Percentiles rank a stretch among this genome's conserved stretches.
Evolutionary conservation across 2,888 invertebrate species (phyloP).

Genomic region (Amblyjoppa fuscipennis): DNA sequence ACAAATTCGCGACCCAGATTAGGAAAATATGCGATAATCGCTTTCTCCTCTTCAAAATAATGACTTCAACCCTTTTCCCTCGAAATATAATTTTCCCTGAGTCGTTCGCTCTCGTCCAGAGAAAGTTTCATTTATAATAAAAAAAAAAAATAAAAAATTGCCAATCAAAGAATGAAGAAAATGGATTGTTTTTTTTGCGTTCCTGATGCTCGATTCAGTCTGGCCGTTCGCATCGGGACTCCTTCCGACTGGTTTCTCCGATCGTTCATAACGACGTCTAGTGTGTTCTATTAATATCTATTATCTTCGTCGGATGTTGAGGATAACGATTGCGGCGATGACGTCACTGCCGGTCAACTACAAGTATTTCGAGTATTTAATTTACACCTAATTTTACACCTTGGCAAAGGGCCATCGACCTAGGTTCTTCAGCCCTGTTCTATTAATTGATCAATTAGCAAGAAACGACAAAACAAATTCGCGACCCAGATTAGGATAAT

Average conservation of each 20-base stretch:
- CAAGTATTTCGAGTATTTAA: slow-evolving; percentile 85
- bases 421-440: too few species aligned
- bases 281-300: slow-evolving; percentile 77
- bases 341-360: slow-evolving; percentile 84
- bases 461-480: too few species aligned
- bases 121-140: neutral
- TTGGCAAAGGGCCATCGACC: too few species aligned
- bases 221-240: neutral
- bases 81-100: too few species aligned
- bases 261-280: slow-evolving; percentile 35
- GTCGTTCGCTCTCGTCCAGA: too few species aligned
- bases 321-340: slow-evolving; percentile 75
- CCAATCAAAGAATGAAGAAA: neutral
- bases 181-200: neutral
- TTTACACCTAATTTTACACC: too few species aligned
- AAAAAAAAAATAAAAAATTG: neutral
- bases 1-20: too few species aligned
- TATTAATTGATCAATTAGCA: too few species aligned
- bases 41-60: too few species aligned
- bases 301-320: slow-evolving; percentile 80
- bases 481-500: too few species aligned
- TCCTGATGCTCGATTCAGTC: neutral
- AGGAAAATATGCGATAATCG: too few species aligned
- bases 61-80: too few species aligned
- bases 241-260: neutral